Conservation (phyloP, 2,888 invertebrate species). For the Lacanobia wlatinum region DNA sequence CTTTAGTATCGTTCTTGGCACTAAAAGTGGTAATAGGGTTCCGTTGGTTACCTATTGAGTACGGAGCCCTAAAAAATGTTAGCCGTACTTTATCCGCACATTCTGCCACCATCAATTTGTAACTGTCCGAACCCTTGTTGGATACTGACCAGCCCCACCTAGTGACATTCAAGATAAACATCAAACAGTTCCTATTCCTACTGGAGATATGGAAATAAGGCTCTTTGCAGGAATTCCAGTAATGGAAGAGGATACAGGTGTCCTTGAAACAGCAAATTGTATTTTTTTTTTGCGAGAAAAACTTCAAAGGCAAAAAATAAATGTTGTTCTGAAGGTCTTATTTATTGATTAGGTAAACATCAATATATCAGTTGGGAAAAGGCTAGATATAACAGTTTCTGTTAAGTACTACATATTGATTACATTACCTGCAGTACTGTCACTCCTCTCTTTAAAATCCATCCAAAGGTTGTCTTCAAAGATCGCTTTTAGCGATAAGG, state of each 20-base stretch:
- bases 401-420: too few species aligned
- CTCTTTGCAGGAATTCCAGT: not conserved
- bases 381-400: too few species aligned
- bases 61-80: constrained; percentile 14
- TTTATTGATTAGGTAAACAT: too few species aligned
- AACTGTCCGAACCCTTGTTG: constrained; percentile 45
- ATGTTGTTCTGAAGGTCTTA: not conserved
- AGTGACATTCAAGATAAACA: constrained; percentile 36
- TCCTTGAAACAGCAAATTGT: constrained; percentile 7
- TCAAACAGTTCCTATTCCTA: constrained; percentile 14
- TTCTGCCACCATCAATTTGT: constrained; percentile 32
- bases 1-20: too few species aligned
- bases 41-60: too few species aligned
- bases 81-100: constrained; percentile 5
- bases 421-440: too few species aligned
- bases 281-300: not conserved
- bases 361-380: too few species aligned
- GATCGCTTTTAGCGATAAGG: too few species aligned
- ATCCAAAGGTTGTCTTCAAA: too few species aligned
- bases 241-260: not conserved
- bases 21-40: too few species aligned
- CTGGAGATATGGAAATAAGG: constrained; percentile 21
- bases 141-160: constrained; percentile 16
- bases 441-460: too few species aligned
- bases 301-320: not conserved